A percentile compares a stretch with the other conserved stretches of the same genome.
Conservation (phyloP, 2,797 vertebrate genomes). For the Psittacula derbiana region DNA sequence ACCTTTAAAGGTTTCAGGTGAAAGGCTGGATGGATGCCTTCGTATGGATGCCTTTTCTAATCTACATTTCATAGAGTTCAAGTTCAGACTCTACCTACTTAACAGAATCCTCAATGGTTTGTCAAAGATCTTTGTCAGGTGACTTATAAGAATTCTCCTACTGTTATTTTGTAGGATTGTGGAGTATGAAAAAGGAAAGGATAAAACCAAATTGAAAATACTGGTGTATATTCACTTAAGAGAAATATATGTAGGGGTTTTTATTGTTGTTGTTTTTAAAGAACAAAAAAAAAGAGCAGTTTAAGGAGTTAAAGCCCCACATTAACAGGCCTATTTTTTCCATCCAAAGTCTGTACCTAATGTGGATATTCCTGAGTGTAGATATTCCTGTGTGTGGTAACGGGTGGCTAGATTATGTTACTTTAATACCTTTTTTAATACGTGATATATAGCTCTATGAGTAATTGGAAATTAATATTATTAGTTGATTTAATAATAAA, state of each 20-base stretch:
- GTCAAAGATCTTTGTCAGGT: not conserved
- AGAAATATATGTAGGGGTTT: fast-evolving
- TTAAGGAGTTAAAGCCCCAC: not conserved
- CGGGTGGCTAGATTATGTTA: not conserved
- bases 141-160: not conserved
- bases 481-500: not conserved
- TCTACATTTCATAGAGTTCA: not conserved
- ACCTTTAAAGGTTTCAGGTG: not conserved
- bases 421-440: not conserved
- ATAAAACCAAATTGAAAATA: not conserved
- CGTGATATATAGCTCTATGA: not conserved
- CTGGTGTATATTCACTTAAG: not conserved
- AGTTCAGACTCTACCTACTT: not conserved
- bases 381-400: not conserved
- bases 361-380: not conserved
- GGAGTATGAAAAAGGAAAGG: not conserved
- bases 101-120: not conserved
- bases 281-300: not conserved
- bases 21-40: not conserved
- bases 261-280: not conserved
- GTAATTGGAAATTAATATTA: not conserved
- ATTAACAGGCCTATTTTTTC: not conserved
- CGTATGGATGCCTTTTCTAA: not conserved
- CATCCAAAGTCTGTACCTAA: not conserved
- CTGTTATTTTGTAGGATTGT: not conserved